These are phyloP conservation scores for Lepus europaeus DNA, from an alignment of 2,113 vertebrate genomes.

Conservation along the genomic window DNA sequence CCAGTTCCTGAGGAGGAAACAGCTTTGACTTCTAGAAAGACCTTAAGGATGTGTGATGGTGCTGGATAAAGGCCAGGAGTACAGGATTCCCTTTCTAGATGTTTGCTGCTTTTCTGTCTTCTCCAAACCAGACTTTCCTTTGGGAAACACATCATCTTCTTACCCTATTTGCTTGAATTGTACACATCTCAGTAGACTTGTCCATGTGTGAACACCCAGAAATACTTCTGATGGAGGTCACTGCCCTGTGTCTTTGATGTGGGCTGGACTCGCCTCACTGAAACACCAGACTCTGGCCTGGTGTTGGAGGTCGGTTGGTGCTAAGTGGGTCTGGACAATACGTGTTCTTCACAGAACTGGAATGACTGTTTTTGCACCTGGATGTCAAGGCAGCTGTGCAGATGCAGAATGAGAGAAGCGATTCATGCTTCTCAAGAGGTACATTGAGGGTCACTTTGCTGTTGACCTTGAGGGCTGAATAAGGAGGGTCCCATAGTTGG, in stretches of 20 bases:
- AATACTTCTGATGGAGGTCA: not conserved
- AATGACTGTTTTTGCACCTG: not conserved
- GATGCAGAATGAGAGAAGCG: not conserved
- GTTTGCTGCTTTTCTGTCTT: not conserved
- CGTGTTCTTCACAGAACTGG: not conserved
- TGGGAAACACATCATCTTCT: not conserved
- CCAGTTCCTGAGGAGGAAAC: not conserved
- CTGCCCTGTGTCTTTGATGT: not conserved
- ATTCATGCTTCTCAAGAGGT: not conserved
- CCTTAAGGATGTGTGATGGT: not conserved
- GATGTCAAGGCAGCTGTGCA: not conserved
- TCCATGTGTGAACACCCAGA: slow-evolving; percentile 23
- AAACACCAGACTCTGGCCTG: not conserved
- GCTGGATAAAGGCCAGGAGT: not conserved
- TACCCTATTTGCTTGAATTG: not conserved
- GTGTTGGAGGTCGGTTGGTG: not conserved
- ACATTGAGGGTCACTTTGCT: not conserved
- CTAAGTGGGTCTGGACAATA: not conserved
- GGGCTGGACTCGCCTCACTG: not conserved
- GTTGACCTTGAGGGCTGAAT: not conserved
- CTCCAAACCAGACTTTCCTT: slow-evolving; percentile 27
- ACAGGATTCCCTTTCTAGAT: not conserved
- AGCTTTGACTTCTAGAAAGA: slow-evolving; percentile 39
- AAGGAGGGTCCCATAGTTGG: not conserved
- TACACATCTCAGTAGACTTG: not conserved